Evolutionary conservation across 1,140 invertebrate genomes (phyloP).

Genomic region (Heliconius congener): DNA sequence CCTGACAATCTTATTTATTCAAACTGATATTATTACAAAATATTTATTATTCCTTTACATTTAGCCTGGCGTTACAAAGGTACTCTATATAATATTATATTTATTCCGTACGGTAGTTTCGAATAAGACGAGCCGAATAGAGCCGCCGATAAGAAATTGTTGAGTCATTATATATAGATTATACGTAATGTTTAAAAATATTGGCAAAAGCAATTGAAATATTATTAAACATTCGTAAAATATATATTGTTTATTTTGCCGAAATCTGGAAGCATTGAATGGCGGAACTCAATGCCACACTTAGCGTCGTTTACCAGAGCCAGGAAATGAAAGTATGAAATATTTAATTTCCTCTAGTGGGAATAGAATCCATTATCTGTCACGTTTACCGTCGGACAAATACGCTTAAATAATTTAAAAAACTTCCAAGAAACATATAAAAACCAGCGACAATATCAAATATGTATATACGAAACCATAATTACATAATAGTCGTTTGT

Average conservation of each 20-base stretch:
- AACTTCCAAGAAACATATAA: not conserved
- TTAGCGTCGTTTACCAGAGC: not conserved
- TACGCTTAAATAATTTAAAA: not conserved
- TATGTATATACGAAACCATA: constrained; percentile 7
- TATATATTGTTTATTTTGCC: not conserved
- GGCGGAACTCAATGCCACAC: not conserved
- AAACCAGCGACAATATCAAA: not conserved
- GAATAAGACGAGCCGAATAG: too few species aligned
- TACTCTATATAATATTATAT: too few species aligned
- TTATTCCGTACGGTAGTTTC: too few species aligned
- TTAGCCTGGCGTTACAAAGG: too few species aligned
- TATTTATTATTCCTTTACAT: too few species aligned
- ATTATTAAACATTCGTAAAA: too few species aligned
- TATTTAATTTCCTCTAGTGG: not conserved
- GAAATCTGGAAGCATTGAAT: not conserved
- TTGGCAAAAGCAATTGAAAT: too few species aligned
- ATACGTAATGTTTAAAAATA: too few species aligned
- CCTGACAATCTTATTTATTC: too few species aligned
- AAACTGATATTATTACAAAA: too few species aligned
- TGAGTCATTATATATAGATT: too few species aligned
- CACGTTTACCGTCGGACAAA: not conserved
- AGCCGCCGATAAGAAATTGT: too few species aligned
- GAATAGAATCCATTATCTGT: not conserved
- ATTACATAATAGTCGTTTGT: constrained; percentile 14
- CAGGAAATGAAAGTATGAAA: not conserved